Conservation (phyloP, 2,797 vertebrate species). For the Psittacula echo region DNA sequence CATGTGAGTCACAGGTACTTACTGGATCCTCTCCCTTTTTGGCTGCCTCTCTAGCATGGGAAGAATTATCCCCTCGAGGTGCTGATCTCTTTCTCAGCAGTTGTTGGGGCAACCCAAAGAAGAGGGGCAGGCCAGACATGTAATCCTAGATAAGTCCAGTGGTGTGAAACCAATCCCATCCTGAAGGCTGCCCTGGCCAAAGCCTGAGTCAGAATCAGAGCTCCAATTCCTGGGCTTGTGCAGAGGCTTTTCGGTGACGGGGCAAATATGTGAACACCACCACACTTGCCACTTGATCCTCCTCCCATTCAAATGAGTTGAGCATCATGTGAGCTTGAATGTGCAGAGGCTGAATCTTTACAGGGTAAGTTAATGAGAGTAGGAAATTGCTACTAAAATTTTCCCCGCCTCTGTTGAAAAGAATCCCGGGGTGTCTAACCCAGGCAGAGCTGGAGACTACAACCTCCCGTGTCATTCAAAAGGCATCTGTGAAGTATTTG, state of each 20-base stretch:
- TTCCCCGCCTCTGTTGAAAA: slow-evolving; percentile 60
- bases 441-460: slow-evolving; percentile 65
- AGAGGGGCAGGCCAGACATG: neutral
- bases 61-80: slow-evolving; percentile 9
- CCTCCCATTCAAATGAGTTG: slow-evolving; percentile 43
- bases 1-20: slow-evolving; percentile 35
- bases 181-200: slow-evolving; percentile 8
- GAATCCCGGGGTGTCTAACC: slow-evolving; percentile 57
- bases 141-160: slow-evolving; percentile 3
- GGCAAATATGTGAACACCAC: slow-evolving; percentile 15
- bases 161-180: neutral
- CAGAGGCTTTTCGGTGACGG: slow-evolving; percentile 26
- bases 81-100: neutral
- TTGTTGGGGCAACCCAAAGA: neutral
- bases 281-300: neutral
- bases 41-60: neutral
- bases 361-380: slow-evolving; percentile 10
- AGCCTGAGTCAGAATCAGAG: slow-evolving; percentile 32
- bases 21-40: neutral
- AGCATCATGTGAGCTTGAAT: slow-evolving; percentile 7
- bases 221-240: neutral
- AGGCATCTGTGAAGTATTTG: slow-evolving; percentile 65
- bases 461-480: slow-evolving; percentile 57
- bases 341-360: slow-evolving; percentile 14
- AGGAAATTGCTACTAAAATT: slow-evolving; percentile 61